Evolutionary conservation across 2,797 vertebrate species (phyloP).

Genomic region (Bradypodion ventrale): DNA sequence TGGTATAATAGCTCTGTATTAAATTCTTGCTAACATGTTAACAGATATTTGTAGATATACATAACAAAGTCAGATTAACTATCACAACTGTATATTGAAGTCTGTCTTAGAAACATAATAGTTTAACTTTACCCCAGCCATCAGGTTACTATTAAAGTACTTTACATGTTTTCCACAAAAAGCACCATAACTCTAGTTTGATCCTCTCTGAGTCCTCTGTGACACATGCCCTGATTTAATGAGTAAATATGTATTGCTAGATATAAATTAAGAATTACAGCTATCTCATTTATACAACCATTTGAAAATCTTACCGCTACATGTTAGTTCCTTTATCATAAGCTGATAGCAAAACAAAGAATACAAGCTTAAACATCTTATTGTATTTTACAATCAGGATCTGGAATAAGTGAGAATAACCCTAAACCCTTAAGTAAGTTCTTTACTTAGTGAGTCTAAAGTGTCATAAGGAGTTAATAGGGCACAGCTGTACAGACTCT

Average conservation of each 20-base stretch:
- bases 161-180: not conserved
- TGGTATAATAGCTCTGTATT: not conserved
- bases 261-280: slow-evolving; percentile 38
- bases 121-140: not conserved
- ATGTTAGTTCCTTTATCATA: slow-evolving; percentile 61
- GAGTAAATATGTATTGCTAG: slow-evolving; percentile 37
- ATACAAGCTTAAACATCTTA: slow-evolving; percentile 67
- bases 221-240: no score
- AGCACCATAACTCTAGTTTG: not conserved
- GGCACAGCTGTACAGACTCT: slow-evolving; percentile 81
- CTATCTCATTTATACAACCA: slow-evolving; percentile 54
- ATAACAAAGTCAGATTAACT: not conserved
- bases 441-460: slow-evolving; percentile 78
- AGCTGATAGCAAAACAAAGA: slow-evolving; percentile 53
- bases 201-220: not conserved
- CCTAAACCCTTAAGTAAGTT: slow-evolving; percentile 75
- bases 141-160: not conserved
- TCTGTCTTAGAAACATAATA: not conserved
- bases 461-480: slow-evolving; percentile 82
- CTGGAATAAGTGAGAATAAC: slow-evolving; percentile 68
- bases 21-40: not conserved
- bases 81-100: not conserved
- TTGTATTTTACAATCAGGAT: slow-evolving; percentile 56
- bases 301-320: slow-evolving; percentile 66
- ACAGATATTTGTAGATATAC: not conserved